Conservation (phyloP, 2,888 invertebrate species). For the Parnassius mnemosyne region DNA sequence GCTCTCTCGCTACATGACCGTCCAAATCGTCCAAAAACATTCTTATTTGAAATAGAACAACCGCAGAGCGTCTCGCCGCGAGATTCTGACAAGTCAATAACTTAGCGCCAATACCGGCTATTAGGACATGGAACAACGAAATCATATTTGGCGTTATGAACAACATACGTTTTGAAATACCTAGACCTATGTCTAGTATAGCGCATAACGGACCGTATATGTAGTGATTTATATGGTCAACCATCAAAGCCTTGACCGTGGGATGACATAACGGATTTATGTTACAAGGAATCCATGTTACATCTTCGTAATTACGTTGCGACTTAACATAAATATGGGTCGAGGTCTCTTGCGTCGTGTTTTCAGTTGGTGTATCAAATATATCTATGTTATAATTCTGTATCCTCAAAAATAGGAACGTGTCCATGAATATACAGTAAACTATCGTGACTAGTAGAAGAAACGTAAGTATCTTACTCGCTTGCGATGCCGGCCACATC, state of each 20-base stretch:
- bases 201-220: slow-evolving; percentile 90
- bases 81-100: slow-evolving; percentile 87
- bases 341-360: slow-evolving; percentile 48
- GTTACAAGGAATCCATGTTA: slow-evolving; percentile 83
- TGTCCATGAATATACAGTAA: slow-evolving; percentile 87
- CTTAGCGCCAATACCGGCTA: slow-evolving; percentile 88
- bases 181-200: slow-evolving; percentile 83
- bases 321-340: slow-evolving; percentile 42
- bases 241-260: slow-evolving; percentile 90
- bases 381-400: slow-evolving; percentile 83
- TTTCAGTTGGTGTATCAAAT: slow-evolving; percentile 42
- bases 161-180: slow-evolving; percentile 80
- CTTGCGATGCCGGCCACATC: slow-evolving; percentile 87
- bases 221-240: slow-evolving; percentile 92
- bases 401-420: slow-evolving; percentile 85
- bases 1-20: slow-evolving; percentile 90
- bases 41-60: slow-evolving; percentile 88
- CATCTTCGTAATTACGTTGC: slow-evolving; percentile 68
- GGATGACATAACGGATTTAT: slow-evolving; percentile 89
- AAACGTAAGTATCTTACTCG: slow-evolving; percentile 84
- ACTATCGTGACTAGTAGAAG: slow-evolving; percentile 79
- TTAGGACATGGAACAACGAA: slow-evolving; percentile 88
- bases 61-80: slow-evolving; percentile 85
- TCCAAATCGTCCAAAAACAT: slow-evolving; percentile 93
- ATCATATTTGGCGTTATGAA: slow-evolving; percentile 91